Conservation (phyloP, 1,140 invertebrate species). For the Bombus polaris region DNA sequence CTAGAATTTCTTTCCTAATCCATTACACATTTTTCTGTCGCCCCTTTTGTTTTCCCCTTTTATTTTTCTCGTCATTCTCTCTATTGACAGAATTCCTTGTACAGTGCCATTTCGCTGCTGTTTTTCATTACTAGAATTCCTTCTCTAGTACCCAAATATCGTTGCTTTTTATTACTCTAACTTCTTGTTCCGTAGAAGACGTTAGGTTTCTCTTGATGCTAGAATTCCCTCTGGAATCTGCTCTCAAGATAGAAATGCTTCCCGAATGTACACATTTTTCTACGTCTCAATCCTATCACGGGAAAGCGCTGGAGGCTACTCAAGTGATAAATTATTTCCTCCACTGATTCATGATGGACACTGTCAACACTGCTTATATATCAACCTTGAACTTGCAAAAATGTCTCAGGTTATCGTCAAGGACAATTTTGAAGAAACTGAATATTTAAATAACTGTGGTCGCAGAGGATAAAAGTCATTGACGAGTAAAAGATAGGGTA, state of each 20-base stretch:
- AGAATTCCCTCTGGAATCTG: background rate
- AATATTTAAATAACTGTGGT: too few relatives aligned
- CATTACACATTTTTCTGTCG: too few relatives aligned
- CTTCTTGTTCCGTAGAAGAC: background rate
- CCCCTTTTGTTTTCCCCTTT: too few relatives aligned
- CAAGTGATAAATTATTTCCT: background rate
- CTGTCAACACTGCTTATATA: background rate
- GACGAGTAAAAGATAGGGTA: too few relatives aligned
- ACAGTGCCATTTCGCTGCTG: background rate
- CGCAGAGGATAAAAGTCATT: too few relatives aligned
- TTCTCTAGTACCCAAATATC: background rate
- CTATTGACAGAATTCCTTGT: too few relatives aligned
- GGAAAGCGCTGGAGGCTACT: background rate
- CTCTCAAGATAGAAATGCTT: background rate
- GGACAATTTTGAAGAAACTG: background rate
- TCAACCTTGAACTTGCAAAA: background rate
- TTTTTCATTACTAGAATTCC: background rate
- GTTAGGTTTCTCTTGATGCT: background rate
- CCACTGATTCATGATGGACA: background rate
- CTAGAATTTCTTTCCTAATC: too few relatives aligned
- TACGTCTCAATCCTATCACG: background rate
- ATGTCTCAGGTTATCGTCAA: background rate
- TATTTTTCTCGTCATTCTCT: too few relatives aligned
- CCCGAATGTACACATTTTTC: background rate
- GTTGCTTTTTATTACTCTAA: background rate